A percentile compares a stretch with the other conserved stretches of the same genome.
phyloP scores from a whole-genome alignment of 1,140 invertebrate genomes.

The roundworm (Caenorhabditis elegans) region DNA sequence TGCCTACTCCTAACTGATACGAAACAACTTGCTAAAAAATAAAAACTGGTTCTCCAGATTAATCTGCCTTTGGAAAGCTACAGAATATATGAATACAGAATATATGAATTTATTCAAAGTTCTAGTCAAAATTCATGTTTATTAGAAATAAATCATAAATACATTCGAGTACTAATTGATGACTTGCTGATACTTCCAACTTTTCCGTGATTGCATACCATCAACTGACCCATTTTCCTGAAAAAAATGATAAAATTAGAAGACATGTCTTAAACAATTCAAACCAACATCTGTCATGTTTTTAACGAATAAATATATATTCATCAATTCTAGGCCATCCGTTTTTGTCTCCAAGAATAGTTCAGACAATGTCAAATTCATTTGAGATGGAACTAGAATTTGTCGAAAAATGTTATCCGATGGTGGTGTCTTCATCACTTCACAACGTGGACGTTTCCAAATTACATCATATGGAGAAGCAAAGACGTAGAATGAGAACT shows the following conservation, averaged over 20 bases:
- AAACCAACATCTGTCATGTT: not conserved
- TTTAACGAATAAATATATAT: constrained; percentile 2
- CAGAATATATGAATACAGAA: too few species aligned
- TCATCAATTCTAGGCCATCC: not conserved
- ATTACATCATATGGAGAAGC: not conserved
- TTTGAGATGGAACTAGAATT: not conserved
- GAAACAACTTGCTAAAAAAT: too few species aligned
- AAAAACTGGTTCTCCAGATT: too few species aligned
- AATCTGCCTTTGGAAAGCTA: too few species aligned
- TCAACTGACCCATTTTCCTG: too few species aligned
- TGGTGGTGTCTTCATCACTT: not conserved
- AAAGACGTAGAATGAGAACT: constrained; percentile 1
- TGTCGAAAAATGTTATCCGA: not conserved
- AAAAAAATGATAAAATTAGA: not conserved
- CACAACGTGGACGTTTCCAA: not conserved
- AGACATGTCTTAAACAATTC: not conserved
- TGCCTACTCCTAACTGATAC: too few species aligned
- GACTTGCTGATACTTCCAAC: not conserved
- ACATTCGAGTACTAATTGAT: not conserved
- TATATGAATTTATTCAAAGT: too few species aligned
- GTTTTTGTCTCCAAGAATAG: not conserved
- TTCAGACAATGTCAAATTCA: not conserved
- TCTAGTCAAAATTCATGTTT: too few species aligned
- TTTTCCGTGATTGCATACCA: not conserved
- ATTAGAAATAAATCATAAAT: too few species aligned